These are phyloP conservation scores for Diachrysia chrysitis DNA, from an alignment of 2,888 invertebrate species.

Conservation along the genomic window DNA sequence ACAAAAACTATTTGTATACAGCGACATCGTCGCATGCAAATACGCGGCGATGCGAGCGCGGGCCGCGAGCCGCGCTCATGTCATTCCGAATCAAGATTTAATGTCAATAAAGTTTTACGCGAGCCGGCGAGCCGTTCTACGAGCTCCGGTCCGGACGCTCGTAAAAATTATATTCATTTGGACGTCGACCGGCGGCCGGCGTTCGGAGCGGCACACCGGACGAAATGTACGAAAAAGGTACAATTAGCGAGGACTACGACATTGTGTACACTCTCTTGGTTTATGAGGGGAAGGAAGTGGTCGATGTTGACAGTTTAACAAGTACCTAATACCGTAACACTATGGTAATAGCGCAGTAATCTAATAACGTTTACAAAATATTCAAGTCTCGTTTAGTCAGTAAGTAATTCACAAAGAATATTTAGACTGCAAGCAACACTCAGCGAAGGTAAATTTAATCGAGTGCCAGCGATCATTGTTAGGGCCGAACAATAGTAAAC, in stretches of 20 bases:
- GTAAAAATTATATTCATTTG: conserved; percentile 66
- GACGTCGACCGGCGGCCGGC: conserved; percentile 25
- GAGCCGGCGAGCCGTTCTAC: conserved; percentile 24
- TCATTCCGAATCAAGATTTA: conserved; percentile 66
- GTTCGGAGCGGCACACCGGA: conserved; percentile 30
- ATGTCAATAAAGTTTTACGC: conserved; percentile 68
- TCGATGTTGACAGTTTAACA: conserved; percentile 2
- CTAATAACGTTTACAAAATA: conserved; percentile 6
- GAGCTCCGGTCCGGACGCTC: conserved; percentile 38
- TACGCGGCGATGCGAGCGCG: conserved; percentile 20
- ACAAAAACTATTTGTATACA: conserved; percentile 25
- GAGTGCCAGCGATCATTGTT: background rate
- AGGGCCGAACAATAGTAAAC: conserved; percentile 37
- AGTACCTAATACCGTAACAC: background rate
- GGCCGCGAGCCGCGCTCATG: conserved; percentile 33
- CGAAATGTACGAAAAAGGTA: conserved; percentile 29
- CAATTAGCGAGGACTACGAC: conserved; percentile 30
- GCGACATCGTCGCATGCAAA: conserved; percentile 31
- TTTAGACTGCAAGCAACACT: background rate
- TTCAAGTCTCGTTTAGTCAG: background rate
- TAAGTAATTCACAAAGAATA: background rate
- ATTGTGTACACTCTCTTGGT: conserved; percentile 24
- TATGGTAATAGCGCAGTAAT: conserved; percentile 8
- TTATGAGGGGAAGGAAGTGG: conserved; percentile 23
- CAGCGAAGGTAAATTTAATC: background rate